These are phyloP conservation scores for Molorchus minor DNA, from an alignment of 2,888 invertebrate genomes.

Conservation along the genomic window DNA sequence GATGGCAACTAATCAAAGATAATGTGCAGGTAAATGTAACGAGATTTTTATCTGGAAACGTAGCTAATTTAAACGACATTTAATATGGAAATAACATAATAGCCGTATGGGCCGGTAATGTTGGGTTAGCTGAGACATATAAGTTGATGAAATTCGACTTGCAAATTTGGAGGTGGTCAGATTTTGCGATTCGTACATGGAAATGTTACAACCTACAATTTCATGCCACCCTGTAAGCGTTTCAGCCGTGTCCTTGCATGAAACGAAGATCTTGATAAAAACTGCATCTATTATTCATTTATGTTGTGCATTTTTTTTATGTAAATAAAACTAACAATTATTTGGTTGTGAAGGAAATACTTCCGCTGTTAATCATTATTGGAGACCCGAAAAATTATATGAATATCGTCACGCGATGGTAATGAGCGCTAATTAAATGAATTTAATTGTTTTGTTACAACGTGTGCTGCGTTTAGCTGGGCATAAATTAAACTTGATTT, in stretches of 20 bases:
- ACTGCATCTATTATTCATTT: conserved; percentile 49
- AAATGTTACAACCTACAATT: conserved; percentile 45
- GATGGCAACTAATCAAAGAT: conserved; percentile 23
- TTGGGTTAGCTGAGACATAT: conserved; percentile 30
- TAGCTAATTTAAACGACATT: conserved; percentile 35
- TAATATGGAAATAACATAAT: conserved; percentile 38
- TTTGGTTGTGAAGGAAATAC: conserved; percentile 52
- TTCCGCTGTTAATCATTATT: conserved; percentile 50
- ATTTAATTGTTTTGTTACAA: conserved; percentile 48
- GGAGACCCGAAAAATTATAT: conserved; percentile 42
- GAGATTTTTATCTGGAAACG: conserved; percentile 24
- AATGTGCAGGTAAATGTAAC: conserved; percentile 26
- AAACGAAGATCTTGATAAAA: conserved; percentile 49
- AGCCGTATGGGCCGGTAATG: conserved; percentile 31
- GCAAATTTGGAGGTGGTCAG: conserved; percentile 36
- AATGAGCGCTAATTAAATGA: conserved; percentile 47
- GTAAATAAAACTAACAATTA: conserved; percentile 53
- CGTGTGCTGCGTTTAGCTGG: conserved; percentile 40
- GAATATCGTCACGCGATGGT: conserved; percentile 48
- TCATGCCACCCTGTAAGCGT: conserved; percentile 48
- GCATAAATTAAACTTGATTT: conserved; percentile 48
- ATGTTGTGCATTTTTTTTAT: conserved; percentile 49
- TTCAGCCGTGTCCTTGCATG: conserved; percentile 51
- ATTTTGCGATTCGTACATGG: conserved; percentile 43
- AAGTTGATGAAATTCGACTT: conserved; percentile 35